Conservation (phyloP, 2,797 vertebrate genomes). For the Pyrocephalus nanus region DNA sequence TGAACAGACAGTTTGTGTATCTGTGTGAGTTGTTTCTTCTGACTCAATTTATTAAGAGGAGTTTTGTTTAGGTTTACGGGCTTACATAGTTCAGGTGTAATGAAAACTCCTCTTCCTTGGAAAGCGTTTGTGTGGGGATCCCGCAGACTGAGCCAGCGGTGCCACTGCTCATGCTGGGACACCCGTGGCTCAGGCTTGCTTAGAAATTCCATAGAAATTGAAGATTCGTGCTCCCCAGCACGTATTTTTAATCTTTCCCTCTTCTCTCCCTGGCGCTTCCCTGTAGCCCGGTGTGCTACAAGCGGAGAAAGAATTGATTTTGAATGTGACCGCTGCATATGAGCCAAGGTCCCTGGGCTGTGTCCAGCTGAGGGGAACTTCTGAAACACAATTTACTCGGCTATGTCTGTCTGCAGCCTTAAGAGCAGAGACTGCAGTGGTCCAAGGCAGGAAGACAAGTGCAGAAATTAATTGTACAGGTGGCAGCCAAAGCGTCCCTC, state of each 20-base stretch:
- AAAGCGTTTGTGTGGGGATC: not conserved
- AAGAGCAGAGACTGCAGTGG: not conserved
- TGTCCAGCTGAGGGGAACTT: not conserved
- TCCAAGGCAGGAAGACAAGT: not conserved
- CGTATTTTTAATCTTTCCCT: not conserved
- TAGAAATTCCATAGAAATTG: not conserved
- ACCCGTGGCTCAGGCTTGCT: not conserved
- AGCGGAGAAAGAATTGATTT: slow-evolving; percentile 9
- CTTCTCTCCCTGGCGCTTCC: not conserved
- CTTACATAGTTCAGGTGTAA: not conserved
- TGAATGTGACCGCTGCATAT: not conserved
- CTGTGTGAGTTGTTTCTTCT: not conserved
- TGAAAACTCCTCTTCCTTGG: not conserved
- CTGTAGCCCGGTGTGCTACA: not conserved
- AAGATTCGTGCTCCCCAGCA: not conserved
- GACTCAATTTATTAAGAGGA: not conserved
- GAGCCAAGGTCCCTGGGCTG: slow-evolving; percentile 24
- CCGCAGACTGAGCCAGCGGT: not conserved
- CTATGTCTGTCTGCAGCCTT: not conserved
- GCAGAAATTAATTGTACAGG: not conserved
- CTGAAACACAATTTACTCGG: not conserved
- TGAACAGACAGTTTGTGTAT: not conserved
- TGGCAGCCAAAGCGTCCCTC: not conserved
- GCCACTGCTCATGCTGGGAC: not conserved
- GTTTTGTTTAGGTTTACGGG: not conserved